Evolutionary conservation across 2,888 invertebrate species (phyloP).

Genomic region (Carabus problematicus): DNA sequence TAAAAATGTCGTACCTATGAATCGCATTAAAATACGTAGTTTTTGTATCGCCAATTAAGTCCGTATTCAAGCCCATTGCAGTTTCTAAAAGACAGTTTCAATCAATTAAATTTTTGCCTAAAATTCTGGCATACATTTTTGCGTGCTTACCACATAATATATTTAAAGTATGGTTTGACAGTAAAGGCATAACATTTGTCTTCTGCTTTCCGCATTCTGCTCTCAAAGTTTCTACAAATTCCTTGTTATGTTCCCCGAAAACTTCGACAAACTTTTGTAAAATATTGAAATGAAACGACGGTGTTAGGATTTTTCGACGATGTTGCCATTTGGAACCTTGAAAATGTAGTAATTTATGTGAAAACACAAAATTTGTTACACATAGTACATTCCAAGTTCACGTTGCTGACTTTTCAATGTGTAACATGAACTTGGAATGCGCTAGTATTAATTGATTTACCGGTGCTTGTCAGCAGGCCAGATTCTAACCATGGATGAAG

Average conservation of each 20-base stretch:
- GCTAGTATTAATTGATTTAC: neutral
- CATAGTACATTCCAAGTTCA: no score
- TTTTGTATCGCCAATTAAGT: neutral
- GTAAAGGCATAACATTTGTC: neutral
- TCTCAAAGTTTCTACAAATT: neutral
- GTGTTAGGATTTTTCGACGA: constrained; percentile 68
- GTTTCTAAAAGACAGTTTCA: neutral
- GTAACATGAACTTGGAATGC: no score
- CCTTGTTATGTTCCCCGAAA: constrained; percentile 59
- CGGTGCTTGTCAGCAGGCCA: neutral
- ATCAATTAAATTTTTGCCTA: no score
- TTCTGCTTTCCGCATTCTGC: no score
- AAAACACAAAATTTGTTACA: no score
- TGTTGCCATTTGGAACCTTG: constrained; percentile 64
- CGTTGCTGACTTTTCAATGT: no score
- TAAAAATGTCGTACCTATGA: neutral
- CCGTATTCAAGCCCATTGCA: neutral
- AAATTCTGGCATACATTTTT: no score
- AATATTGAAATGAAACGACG: constrained; percentile 71
- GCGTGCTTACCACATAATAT: neutral
- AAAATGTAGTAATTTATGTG: neutral
- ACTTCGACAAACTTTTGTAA: constrained; percentile 59
- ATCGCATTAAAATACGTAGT: neutral
- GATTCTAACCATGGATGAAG: constrained; percentile 4
- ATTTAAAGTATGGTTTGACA: neutral